phyloP scores from a whole-genome alignment of 2,113 vertebrate species.

The Archocentrus centrarchus region DNA sequence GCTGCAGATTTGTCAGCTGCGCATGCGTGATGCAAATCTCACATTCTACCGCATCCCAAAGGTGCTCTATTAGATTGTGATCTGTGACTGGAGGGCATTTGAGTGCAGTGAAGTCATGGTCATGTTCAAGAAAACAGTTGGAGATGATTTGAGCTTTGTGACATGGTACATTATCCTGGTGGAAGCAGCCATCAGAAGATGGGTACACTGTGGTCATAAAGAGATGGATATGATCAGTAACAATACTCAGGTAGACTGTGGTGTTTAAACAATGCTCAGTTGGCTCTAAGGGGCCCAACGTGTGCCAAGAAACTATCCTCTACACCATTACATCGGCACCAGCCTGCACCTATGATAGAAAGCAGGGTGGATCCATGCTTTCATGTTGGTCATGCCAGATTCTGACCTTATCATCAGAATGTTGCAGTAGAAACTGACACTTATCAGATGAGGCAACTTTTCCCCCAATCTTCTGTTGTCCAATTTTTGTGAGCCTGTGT shows the following conservation, averaged over 20 bases:
- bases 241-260: background rate
- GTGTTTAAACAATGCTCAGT: background rate
- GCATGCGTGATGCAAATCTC: background rate
- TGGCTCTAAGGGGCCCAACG: background rate
- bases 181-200: background rate
- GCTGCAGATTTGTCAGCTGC: background rate
- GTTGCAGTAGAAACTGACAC: background rate
- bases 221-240: background rate
- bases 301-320: background rate
- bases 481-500: background rate
- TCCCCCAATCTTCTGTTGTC: background rate
- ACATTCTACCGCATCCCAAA: background rate
- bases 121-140: background rate
- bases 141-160: background rate
- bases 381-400: background rate
- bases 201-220: background rate
- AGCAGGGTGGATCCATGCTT: background rate
- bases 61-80: background rate
- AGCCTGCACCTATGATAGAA: background rate
- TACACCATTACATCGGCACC: background rate
- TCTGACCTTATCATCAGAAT: background rate
- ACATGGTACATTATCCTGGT: background rate
- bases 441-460: background rate
- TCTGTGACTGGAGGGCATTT: conserved; percentile 1
- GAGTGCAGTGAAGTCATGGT: background rate